Evolutionary conservation across 2,888 invertebrate species (phyloP).

Genomic region (Troides helena): DNA sequence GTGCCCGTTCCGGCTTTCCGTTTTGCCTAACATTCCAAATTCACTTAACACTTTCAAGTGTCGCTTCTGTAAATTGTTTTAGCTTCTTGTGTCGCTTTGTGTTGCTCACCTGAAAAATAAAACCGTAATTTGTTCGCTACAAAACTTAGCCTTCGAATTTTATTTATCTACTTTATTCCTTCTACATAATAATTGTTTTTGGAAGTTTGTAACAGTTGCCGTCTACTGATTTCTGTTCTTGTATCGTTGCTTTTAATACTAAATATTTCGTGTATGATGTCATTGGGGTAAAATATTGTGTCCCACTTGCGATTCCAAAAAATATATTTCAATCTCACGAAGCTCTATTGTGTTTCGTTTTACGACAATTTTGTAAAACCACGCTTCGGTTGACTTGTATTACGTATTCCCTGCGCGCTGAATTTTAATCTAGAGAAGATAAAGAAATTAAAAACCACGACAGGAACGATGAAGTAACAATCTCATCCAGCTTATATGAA

Average conservation of each 20-base stretch:
- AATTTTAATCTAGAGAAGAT: conserved; percentile 55
- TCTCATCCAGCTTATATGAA: conserved; percentile 12
- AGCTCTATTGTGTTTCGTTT: conserved; percentile 28
- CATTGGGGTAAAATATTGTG: not conserved
- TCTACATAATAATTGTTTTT: too few species aligned
- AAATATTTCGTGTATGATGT: not conserved
- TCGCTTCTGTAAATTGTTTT: conserved; percentile 59
- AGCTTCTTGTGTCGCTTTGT: conserved; percentile 52
- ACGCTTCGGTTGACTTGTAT: conserved; percentile 46
- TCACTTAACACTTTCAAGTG: conserved; percentile 67
- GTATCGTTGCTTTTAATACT: not conserved
- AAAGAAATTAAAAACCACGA: conserved; percentile 64
- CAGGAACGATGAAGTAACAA: conserved; percentile 50
- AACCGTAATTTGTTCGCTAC: conserved; percentile 51
- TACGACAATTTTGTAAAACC: conserved; percentile 46
- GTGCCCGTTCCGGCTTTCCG: conserved; percentile 35
- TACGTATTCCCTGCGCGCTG: conserved; percentile 55
- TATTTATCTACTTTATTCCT: conserved; percentile 27
- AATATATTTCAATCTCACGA: not conserved
- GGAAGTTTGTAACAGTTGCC: too few species aligned
- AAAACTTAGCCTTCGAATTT: conserved; percentile 40
- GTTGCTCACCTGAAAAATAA: conserved; percentile 59
- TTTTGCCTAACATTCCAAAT: conserved; percentile 57
- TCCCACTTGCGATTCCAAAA: not conserved
- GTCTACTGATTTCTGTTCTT: too few species aligned